These are phyloP conservation scores for Chrysopa pallens DNA, from an alignment of 1,140 invertebrate species.

Conservation along the genomic window DNA sequence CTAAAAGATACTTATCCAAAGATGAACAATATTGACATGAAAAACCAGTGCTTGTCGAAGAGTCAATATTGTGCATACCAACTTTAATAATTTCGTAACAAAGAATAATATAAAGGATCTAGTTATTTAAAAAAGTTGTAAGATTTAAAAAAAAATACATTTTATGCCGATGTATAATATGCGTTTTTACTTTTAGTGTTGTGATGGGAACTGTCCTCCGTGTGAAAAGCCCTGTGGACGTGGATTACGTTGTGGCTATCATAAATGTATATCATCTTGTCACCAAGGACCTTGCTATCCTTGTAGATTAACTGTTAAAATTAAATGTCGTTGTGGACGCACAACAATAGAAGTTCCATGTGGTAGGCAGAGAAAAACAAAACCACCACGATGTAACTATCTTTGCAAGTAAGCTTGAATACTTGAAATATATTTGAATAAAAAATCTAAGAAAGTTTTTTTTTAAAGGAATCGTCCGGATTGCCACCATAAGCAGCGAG, in stretches of 20 bases:
- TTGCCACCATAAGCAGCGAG: slow-evolving; percentile 55
- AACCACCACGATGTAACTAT: slow-evolving; percentile 58
- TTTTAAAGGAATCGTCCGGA: slow-evolving; percentile 29
- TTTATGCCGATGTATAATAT: too few species aligned
- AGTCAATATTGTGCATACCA: too few species aligned
- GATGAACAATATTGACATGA: too few species aligned
- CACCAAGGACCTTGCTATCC: slow-evolving; percentile 85
- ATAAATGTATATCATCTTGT: slow-evolving; percentile 74
- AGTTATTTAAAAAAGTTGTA: too few species aligned
- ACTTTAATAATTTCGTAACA: too few species aligned
- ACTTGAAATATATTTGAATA: neutral
- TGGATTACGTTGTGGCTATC: slow-evolving; percentile 66
- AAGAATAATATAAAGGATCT: too few species aligned
- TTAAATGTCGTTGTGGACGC: slow-evolving; percentile 67
- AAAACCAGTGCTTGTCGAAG: too few species aligned
- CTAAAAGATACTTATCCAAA: too few species aligned
- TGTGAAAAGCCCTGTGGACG: slow-evolving; percentile 80
- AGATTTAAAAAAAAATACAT: too few species aligned
- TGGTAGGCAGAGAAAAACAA: slow-evolving; percentile 56
- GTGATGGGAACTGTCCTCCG: slow-evolving; percentile 62
- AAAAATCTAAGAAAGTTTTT: neutral
- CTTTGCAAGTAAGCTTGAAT: slow-evolving; percentile 38
- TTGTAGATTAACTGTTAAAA: slow-evolving; percentile 55
- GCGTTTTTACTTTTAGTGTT: slow-evolving; percentile 35
- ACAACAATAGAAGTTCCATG: slow-evolving; percentile 71